phyloP scores from a whole-genome alignment of 1,140 invertebrate genomes.

The Lepidotrigona ventralis region DNA sequence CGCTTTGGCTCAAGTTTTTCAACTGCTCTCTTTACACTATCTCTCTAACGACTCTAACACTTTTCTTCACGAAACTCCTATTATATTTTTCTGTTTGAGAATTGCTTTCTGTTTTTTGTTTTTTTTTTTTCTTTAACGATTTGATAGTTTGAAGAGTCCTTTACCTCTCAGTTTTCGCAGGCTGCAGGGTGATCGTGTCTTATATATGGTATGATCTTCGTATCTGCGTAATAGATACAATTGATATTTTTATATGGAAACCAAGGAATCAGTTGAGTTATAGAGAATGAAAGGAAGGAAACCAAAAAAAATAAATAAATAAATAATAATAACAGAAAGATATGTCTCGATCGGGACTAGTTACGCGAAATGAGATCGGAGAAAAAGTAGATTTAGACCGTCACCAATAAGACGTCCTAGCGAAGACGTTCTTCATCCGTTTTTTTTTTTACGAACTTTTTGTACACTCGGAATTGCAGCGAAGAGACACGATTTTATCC shows the following conservation, averaged over 20 bases:
- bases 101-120: not conserved
- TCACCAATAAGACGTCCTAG: not conserved
- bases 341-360: not conserved
- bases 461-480: not conserved
- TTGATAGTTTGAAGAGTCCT: constrained; percentile 25
- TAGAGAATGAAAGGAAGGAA: not conserved
- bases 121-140: not conserved
- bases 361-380: not conserved
- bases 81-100: too few relatives aligned
- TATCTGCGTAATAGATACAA: constrained; percentile 60
- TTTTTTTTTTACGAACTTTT: not conserved
- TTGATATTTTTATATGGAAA: constrained; percentile 28
- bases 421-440: not conserved
- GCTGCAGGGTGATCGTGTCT: constrained; percentile 57
- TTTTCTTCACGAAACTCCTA: not conserved
- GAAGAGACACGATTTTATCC: not conserved
- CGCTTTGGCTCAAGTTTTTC: too few relatives aligned
- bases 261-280: constrained; percentile 18
- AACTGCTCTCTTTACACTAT: too few relatives aligned
- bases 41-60: not conserved
- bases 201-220: constrained; percentile 64
- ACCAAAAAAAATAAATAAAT: not conserved
- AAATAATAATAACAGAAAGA: not conserved
- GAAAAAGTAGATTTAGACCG: not conserved
- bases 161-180: constrained; percentile 68